Evolutionary conservation across 1,140 invertebrate genomes (phyloP).

Genomic region (Saxidomus purpurata): DNA sequence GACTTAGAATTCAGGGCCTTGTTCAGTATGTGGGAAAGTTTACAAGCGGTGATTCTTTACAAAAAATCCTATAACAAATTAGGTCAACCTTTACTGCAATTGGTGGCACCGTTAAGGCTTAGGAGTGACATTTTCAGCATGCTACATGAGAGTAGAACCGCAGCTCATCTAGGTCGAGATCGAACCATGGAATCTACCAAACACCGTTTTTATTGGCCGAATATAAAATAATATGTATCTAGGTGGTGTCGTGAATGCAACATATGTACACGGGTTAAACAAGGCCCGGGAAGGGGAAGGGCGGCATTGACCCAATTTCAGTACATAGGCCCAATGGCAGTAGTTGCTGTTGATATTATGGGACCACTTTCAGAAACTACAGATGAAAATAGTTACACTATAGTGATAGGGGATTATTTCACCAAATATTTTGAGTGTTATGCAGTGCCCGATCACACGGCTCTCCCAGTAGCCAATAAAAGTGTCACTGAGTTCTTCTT

Average conservation of each 20-base stretch:
- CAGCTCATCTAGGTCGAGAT: slow-evolving; percentile 23
- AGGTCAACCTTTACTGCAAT: neutral
- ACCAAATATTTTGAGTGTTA: slow-evolving; percentile 80
- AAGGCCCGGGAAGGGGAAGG: slow-evolving; percentile 6
- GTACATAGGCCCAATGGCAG: neutral
- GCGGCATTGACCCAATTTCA: neutral
- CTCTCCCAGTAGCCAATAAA: slow-evolving; percentile 72
- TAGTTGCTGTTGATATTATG: slow-evolving; percentile 27
- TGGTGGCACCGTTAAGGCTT: neutral
- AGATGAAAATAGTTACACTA: slow-evolving; percentile 35
- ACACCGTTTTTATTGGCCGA: slow-evolving; percentile 4
- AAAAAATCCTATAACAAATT: neutral
- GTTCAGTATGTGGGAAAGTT: neutral
- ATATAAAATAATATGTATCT: neutral
- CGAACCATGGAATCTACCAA: neutral
- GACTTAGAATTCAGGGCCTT: neutral
- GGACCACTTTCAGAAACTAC: neutral
- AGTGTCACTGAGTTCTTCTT: slow-evolving; percentile 68
- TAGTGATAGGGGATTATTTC: slow-evolving; percentile 79
- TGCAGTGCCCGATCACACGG: slow-evolving; percentile 72
- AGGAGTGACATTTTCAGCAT: neutral
- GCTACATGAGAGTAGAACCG: neutral
- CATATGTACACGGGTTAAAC: slow-evolving; percentile 15
- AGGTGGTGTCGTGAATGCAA: neutral
- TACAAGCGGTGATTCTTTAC: neutral